A percentile compares a stretch with the other conserved stretches of the same genome.
Conservation (phyloP, 2,797 vertebrate genomes). For the Centropyge bicolor region DNA sequence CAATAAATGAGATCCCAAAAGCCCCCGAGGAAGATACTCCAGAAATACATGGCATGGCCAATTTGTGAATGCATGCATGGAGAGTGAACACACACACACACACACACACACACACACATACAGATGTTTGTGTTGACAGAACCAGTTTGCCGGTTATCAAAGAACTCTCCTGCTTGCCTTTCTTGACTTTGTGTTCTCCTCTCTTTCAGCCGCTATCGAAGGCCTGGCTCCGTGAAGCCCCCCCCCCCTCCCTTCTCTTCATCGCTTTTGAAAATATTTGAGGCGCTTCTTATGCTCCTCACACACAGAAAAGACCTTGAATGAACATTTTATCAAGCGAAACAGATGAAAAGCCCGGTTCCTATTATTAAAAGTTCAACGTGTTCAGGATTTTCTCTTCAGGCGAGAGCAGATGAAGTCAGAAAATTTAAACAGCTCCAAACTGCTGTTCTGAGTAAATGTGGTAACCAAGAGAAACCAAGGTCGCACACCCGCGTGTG, state of each 20-base stretch:
- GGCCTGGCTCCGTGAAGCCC: not conserved
- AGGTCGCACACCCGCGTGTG: slow-evolving; percentile 50
- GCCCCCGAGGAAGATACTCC: slow-evolving; percentile 68
- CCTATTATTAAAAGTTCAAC: slow-evolving; percentile 25
- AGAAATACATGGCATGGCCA: slow-evolving; percentile 72
- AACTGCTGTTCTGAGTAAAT: slow-evolving; percentile 53
- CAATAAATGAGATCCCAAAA: slow-evolving; percentile 77
- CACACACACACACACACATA: slow-evolving; percentile 24
- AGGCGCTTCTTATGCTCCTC: slow-evolving; percentile 7
- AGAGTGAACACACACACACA: slow-evolving; percentile 44
- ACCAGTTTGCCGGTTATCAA: slow-evolving; percentile 61
- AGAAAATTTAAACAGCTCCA: slow-evolving; percentile 33
- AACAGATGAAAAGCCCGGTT: slow-evolving; percentile 19
- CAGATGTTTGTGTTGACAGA: slow-evolving; percentile 66
- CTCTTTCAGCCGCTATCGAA: slow-evolving; percentile 24
- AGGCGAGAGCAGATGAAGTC: slow-evolving; percentile 20
- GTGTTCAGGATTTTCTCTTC: slow-evolving; percentile 17
- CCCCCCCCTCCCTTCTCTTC: not conserved
- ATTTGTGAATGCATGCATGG: slow-evolving; percentile 75
- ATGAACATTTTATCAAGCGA: slow-evolving; percentile 8
- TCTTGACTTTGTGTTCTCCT: not conserved
- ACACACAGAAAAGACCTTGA: slow-evolving; percentile 10
- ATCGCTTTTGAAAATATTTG: slow-evolving; percentile 40
- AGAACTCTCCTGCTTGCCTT: slow-evolving; percentile 15
- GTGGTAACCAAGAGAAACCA: slow-evolving; percentile 67